Evolutionary conservation across 2,797 vertebrate genomes (phyloP), one percentile per base, ranked within the genome.

Genomic region (Threskiornis aethiopicus): DNA sequence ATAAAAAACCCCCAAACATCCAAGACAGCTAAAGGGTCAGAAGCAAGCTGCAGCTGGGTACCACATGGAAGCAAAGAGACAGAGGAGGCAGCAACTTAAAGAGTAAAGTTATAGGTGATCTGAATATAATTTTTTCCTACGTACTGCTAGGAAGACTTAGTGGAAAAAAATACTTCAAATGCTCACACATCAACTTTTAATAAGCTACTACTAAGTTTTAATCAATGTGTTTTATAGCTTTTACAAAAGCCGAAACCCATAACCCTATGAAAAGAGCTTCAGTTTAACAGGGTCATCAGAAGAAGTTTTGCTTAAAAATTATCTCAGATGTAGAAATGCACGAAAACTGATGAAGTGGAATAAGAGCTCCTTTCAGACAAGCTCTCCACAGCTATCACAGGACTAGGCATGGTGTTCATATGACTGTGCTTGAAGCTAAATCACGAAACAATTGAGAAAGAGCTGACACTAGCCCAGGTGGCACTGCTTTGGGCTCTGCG

Each of bases 351-450:
- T 3, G 24, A 88, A 84, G 29, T 12, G 21, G 65, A 96, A 97
- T 89, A 97, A 96, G 44, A 92, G 89, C 2, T 83, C 70, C 89
- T 96, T 97, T 97, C 87, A 97, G 41, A 78, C 12, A 44, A 64
- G 64, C 52, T 58, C 75, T 80, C 78, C 47, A 21, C 6, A 20
- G 89, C 84, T 86, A 77, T 96, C 96, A 97, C 89, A 95, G 89
- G 96, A 96, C 87, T 5, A 41, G 61, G 46, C 91, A 92, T 41
- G 77, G 84, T 35, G 52, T 67, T 88, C 97, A 97, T 75, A 82
- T 97, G 97, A 97, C 87, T 70, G 16, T 52, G 87, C 90, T 54
- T 67, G 70, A 66, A 96, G 90, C 89, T 46, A 91, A 81, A 82
- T 3, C 65, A 52, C 1, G 0, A 86, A 76, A 66, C 18, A 25